Conservation (phyloP, 1,140 invertebrate genomes). For the Orius insidiosus region DNA sequence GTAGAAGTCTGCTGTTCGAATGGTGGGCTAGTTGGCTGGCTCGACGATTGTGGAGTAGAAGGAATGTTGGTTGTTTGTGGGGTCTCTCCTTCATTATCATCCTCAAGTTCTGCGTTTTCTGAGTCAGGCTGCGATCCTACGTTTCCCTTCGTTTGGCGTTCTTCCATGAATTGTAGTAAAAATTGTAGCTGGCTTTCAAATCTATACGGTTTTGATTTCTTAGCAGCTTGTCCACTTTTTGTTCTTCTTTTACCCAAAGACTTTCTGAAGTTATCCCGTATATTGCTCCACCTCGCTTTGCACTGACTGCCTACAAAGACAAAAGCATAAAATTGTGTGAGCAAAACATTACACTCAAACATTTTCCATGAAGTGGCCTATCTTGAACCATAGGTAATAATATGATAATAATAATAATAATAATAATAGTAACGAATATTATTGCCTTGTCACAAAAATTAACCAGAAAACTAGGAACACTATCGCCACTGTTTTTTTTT, state of each 20-base stretch:
- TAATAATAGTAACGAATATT: too few species aligned
- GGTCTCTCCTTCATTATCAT: not conserved
- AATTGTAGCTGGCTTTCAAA: constrained; percentile 11
- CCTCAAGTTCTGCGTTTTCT: not conserved
- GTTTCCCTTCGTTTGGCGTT: constrained; percentile 10
- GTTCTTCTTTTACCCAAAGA: constrained; percentile 12
- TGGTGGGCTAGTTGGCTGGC: not conserved
- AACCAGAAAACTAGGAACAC: not conserved
- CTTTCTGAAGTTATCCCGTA: constrained; percentile 12
- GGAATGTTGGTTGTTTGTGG: not conserved
- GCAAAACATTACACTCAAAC: constrained; percentile 1
- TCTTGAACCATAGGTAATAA: not conserved
- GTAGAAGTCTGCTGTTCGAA: not conserved
- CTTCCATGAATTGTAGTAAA: constrained; percentile 11
- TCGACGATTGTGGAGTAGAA: constrained; percentile 3
- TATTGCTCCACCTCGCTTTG: constrained; percentile 10
- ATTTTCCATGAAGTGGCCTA: not conserved
- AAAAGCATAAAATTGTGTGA: constrained; percentile 1
- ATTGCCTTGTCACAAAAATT: too few species aligned
- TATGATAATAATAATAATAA: not conserved
- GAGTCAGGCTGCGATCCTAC: not conserved
- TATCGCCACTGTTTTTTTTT: not conserved
- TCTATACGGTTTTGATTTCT: constrained; percentile 12
- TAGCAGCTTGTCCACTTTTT: constrained; percentile 12
- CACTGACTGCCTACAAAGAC: constrained; percentile 7